Evolutionary conservation across 1,140 invertebrate genomes (phyloP), one percentile per base, ranked within the genome.

Genomic region (Tetragonula clypearis): DNA sequence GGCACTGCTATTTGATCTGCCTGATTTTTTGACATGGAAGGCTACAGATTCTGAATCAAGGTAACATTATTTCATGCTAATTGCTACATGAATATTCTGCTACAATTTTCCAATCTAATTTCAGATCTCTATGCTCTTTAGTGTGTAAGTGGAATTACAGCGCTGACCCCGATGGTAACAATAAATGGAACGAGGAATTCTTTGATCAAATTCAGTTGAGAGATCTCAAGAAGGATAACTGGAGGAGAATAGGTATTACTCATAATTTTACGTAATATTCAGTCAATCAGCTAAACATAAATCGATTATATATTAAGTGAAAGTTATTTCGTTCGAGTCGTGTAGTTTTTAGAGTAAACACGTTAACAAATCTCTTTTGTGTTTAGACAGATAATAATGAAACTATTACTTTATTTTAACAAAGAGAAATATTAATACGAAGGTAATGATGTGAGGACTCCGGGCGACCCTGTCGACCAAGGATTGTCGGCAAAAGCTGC

Each of bases 71-170:
- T 21, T 58, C 78, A 76, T 58, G 0, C 30, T 15, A 66, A 73
- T 84, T 0, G 49, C 76, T 62, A 69, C n/a, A 17, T 9, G 1
- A n/a, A 12, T 12, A 62, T 68, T 8, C 41, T 19, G 12, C 30
- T 56, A 23, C 9, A 80, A 76, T 53, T 84, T 75, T 71, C 4
- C 77, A 73, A 79, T 86, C 75, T 30, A 58, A 85, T 87, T 92
- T 94, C 81, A 97, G 98, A 90, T 99, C 98, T 0, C 94, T 99
- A 9, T 99, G 99, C 94, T 98, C 98, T 30, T 95, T 98, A 65
- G 97, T 98, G 6, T 99, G 99, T 92, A 99, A 99, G 95, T 99
- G 98, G 98, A 98, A 97, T 83, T 99, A 98, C 93, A 96, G 97
- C 91, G 96, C 96, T 85, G 93, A 94, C 79, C 90, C 94, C 76